Base-by-base conservation (phyloP, 2,888 invertebrate species). In the Oscheius sp. region DNA sequence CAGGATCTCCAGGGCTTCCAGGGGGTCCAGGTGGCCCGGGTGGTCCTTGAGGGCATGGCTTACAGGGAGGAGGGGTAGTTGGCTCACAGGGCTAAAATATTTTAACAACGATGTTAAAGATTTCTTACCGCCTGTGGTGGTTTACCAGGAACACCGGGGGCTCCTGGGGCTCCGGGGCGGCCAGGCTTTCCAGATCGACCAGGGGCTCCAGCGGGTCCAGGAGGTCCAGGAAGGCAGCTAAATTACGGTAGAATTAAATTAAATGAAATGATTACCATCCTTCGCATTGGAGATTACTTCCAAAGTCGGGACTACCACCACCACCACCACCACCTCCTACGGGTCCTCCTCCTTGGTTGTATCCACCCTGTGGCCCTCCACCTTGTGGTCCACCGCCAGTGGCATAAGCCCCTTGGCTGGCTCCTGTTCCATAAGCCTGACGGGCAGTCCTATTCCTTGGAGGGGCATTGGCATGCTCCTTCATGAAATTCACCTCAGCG, bases 151-250 rank as follows among this genome's bases (percentile, higher is more conserved):
- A 76, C 76, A 77, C 83, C 81, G 66, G 81, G 81, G 18, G 76
- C 73, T 79, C 81, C 81, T 56, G 81, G 81, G 52, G 81, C 81
- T 79, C 81, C 81, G 68, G 81, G 81, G 49, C 81, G 77, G 76
- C 81, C 81, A 71, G 85, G 85, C 72, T 81, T 78, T 76, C 85
- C 85, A 59, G 85, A 84, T 80, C 81, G 82, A 78, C 86, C 86
- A 55, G 85, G 83, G 27, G 78, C 76, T 76, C 85, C 86, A 45
- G 82, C 85, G 53, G 88, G 84, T 76, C 87, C 87, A 64, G 86
- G 86, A 69, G 81, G 84, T 75, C 87, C 73, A 58, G 83, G 83
- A 43, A 83, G 78, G 75, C 83, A 83, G 76, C 83, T 3, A 9
- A 35, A 35, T 35, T 6, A 35, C 35, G 9, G 35, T 35, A 6